Base-by-base conservation (phyloP, 2,888 invertebrate genomes). In the Leucozona laternaria region DNA sequence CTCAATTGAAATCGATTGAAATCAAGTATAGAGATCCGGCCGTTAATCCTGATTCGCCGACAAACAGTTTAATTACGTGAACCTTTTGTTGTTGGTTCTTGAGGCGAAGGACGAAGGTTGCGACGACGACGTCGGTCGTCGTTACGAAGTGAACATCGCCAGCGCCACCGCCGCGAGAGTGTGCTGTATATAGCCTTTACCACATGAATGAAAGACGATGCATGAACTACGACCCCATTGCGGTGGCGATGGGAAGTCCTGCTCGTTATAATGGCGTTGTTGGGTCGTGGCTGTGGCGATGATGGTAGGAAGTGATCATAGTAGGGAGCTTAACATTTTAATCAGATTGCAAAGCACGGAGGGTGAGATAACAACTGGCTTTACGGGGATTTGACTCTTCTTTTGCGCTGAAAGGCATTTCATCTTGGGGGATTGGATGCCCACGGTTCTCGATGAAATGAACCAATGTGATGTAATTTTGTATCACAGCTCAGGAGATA, bases 21-120 rank as follows among this genome's bases (percentile, higher is more conserved):
- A 81, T 85, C 85, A 85, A 85, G 77, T 85, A 81, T 81, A 85
- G 81, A 85, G 77, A 85, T 85, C 73, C 43, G 68, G 34, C 85
- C 80, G 81, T 79, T 85, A 81, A 85, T 85, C 72, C 81, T 45
- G 81, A 72, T 85, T 68, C 77, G 68, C 85, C 80, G 77, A 78
- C 85, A 85, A 85, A 81, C 85, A 68, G 73, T 85, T 85, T 85
- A 85, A 85, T 85, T 85, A 85, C 81, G 85, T 78, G 85, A 81
- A 57, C 77, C 85, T 85, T 85, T 85, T 81, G 85, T 85, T 81
- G 66, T 60, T 5, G 45, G 64, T 48, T 34, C 55, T 31, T 40
- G 25, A 37, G 34, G 25, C 28, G 10, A 15, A 37, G n/a, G 57
- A 31, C 22, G 64, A 58, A 77, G 72, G 45, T 50, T 53, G 53